phyloP scores from a whole-genome alignment of 2,888 invertebrate genomes.

The Petrolisthes cinctipes region DNA sequence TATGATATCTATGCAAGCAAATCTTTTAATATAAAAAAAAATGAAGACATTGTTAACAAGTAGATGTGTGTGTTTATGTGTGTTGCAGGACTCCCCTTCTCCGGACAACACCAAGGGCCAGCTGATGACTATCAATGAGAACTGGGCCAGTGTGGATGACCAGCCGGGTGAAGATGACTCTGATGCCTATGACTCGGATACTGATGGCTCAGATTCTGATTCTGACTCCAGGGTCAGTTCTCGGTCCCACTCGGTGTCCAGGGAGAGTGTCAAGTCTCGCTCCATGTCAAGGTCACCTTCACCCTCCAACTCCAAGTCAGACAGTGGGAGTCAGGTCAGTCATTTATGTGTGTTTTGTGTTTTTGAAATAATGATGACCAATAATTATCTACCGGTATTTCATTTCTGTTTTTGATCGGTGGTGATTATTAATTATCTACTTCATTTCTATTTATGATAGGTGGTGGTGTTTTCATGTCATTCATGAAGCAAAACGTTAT shows the following conservation, averaged over 20 bases:
- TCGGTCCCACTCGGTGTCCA: conserved; percentile 48
- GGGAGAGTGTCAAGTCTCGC: conserved; percentile 49
- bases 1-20: no score
- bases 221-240: conserved; percentile 58
- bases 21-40: not conserved
- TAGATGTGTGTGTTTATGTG: not conserved
- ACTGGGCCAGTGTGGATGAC: conserved; percentile 65
- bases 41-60: not conserved
- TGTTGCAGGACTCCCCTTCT: conserved; percentile 61
- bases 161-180: conserved; percentile 59
- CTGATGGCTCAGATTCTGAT: conserved; percentile 52
- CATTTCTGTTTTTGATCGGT: not conserved
- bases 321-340: conserved; percentile 61
- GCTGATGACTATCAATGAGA: conserved; percentile 66
- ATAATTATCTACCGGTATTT: not conserved
- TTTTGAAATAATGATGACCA: not conserved
- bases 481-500: no score
- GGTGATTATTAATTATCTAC: not conserved
- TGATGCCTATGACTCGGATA: conserved; percentile 55
- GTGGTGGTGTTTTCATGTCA: no score
- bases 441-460: not conserved
- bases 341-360: not conserved
- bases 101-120: conserved; percentile 58
- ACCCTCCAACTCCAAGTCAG: conserved; percentile 46
- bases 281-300: conserved; percentile 52